Evolutionary conservation across 2,888 invertebrate species (phyloP).

Genomic region (Strigamia transsilvanica): DNA sequence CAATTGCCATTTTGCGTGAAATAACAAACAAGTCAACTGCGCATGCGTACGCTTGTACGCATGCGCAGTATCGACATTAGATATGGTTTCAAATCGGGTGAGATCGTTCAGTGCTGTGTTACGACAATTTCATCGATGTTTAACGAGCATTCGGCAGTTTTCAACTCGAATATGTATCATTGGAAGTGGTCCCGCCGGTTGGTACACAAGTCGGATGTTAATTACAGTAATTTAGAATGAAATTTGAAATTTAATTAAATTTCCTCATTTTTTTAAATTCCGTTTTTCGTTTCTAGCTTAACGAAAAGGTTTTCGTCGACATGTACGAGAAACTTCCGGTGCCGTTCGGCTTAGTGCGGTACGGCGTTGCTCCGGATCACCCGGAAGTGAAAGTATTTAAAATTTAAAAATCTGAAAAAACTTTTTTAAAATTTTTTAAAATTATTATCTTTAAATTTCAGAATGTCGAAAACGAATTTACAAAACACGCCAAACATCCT

Average conservation of each 20-base stretch:
- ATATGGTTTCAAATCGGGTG: no score
- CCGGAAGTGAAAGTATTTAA: conserved; percentile 86
- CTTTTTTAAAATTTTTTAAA: not conserved
- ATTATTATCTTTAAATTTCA: conserved; percentile 58
- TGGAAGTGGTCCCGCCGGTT: conserved; percentile 97
- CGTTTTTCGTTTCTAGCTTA: conserved; percentile 63
- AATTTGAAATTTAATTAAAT: conserved; percentile 27
- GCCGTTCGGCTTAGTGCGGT: conserved; percentile 96
- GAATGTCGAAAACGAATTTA: conserved; percentile 96
- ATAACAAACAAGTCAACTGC: no score
- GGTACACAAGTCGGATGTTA: conserved; percentile 93
- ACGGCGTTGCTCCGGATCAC: conserved; percentile 99
- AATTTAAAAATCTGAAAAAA: not conserved
- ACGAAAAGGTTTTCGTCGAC: conserved; percentile 77
- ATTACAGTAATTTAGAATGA: conserved; percentile 71
- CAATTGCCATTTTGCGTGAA: no score
- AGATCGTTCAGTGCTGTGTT: no score
- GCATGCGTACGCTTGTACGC: no score
- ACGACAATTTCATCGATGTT: no score
- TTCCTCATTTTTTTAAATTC: conserved; percentile 55
- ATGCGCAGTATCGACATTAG: no score
- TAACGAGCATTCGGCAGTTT: not conserved
- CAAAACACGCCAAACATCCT: conserved; percentile 83
- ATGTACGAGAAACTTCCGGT: conserved; percentile 93
- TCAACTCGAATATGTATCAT: conserved; percentile 73